A percentile compares a stretch with the other conserved stretches of the same genome.
These are phyloP conservation scores for Periophthalmus magnuspinnatus DNA, from an alignment of 2,797 vertebrate species.

Conservation along the genomic window DNA sequence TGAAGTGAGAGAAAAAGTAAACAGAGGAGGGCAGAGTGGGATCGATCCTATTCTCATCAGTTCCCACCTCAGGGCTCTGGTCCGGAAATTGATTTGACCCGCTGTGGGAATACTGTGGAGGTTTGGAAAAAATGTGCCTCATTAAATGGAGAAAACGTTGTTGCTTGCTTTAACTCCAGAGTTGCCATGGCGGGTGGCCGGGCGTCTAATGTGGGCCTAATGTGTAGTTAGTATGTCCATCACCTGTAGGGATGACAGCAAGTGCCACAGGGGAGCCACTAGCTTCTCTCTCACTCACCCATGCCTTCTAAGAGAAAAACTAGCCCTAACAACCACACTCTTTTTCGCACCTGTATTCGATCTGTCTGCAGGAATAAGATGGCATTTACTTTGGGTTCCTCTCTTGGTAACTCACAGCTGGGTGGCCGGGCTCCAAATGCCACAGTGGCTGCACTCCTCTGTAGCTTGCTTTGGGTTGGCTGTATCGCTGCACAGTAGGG, in stretches of 20 bases:
- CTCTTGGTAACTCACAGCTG: constrained; percentile 78
- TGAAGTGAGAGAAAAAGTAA: constrained; percentile 65
- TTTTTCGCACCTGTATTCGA: constrained; percentile 61
- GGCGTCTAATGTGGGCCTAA: constrained; percentile 66
- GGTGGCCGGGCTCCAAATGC: constrained; percentile 78
- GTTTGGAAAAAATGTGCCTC: constrained; percentile 65
- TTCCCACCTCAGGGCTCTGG: constrained; percentile 67
- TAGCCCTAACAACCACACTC: constrained; percentile 61
- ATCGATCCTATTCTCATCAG: constrained; percentile 79
- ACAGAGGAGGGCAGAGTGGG: constrained; percentile 64
- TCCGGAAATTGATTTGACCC: constrained; percentile 78
- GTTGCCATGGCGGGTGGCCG: constrained; percentile 58
- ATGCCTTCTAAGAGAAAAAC: constrained; percentile 59
- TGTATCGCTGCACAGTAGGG: constrained; percentile 62
- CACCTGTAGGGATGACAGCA: constrained; percentile 72
- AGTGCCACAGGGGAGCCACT: constrained; percentile 64
- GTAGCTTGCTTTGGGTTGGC: constrained; percentile 68
- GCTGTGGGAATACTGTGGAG: constrained; percentile 70
- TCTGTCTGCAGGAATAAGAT: constrained; percentile 70
- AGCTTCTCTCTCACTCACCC: constrained; percentile 46
- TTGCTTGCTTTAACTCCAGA: constrained; percentile 67
- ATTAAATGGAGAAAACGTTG: constrained; percentile 65
- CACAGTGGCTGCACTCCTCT: constrained; percentile 68
- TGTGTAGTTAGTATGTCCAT: constrained; percentile 70
- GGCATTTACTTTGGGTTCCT: constrained; percentile 81